A percentile compares a stretch with the other conserved stretches of the same genome.
Conservation (phyloP, 1,140 invertebrate species). For the Drosophila serrata region DNA sequence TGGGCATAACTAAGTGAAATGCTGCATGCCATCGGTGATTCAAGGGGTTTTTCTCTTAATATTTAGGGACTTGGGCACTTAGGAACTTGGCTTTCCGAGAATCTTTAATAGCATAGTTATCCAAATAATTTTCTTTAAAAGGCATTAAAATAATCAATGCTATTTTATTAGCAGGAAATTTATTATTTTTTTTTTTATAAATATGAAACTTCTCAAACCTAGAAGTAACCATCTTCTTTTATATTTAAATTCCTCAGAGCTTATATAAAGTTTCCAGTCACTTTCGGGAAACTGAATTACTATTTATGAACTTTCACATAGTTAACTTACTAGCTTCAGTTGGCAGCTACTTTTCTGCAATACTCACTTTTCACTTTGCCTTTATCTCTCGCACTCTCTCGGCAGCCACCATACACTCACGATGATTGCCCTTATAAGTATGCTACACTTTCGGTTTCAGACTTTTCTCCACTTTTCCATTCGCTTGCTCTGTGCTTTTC, state of each 20-base stretch:
- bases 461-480: constrained; percentile 1
- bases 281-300: constrained; percentile 5
- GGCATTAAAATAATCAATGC: background rate
- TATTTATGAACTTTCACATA: constrained; percentile 17
- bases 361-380: constrained; percentile 20
- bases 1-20: constrained; percentile 47
- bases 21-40: constrained; percentile 14
- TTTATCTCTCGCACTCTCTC: too few relatives aligned
- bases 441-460: constrained; percentile 12
- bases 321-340: constrained; percentile 31
- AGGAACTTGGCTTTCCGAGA: background rate
- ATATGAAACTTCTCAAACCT: background rate
- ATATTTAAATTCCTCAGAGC: background rate
- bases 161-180: background rate
- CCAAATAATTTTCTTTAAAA: background rate
- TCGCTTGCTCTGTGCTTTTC: constrained; percentile 4
- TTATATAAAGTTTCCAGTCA: background rate
- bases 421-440: constrained; percentile 32
- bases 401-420: background rate
- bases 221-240: background rate
- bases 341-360: background rate
- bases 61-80: too few relatives aligned
- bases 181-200: background rate
- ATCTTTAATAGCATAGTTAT: background rate
- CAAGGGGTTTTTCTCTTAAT: constrained; percentile 14